Base-by-base conservation (phyloP, 2,113 vertebrate species). In the Pomatorhinus ruficollis region DNA sequence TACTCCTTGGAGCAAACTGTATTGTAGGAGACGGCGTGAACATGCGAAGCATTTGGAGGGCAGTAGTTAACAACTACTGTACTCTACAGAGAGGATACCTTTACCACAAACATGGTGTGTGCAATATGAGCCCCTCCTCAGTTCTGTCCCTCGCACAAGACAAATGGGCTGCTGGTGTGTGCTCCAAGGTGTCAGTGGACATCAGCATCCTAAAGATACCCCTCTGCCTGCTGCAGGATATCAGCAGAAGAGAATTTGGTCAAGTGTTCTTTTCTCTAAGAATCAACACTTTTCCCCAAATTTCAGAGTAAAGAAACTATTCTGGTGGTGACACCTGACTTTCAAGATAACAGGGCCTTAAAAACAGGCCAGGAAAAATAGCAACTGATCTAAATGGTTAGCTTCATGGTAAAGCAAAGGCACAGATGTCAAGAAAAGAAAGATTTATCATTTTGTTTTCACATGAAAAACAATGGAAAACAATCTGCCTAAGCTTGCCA, bases 181-280 rank as follows among this genome's bases (percentile, higher is more conserved):
- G 54, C 42, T 61, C 30, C 68, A 70, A 60, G 31, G 11, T 20
- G 27, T 50, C 75, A 57, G 45, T n/a, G 61, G 14, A 27, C 31
- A n/a, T 6, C 59, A 74, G 22, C 37, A 77, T 28, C 44, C 35
- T 47, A 15, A 60, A 49, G 50, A 81, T n/a, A 13, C 17, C 11
- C 2, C 11, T 42, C 66, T 69, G 4, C 7, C 7, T 47, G 9
- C 18, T 52, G 53, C 17, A 72, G n/a, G 28, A 15, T 49, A 24
- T 27, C 49, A 53, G 15, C 45, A 74, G 42, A 69, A 74, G 11
- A 74, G 2, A 69, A 59, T 39, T 18, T 63, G 31, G 9, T 37
- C 2, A 4, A 0, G 0, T 33, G 4, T 1, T 24, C 63, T 65
- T 64, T 75, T 19, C 23, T 71, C 9, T 28, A 39, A 53, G 17